Evolutionary conservation across 1,140 invertebrate species (phyloP), one percentile per base, ranked within the genome.

Genomic region (Ceratina japonica): DNA sequence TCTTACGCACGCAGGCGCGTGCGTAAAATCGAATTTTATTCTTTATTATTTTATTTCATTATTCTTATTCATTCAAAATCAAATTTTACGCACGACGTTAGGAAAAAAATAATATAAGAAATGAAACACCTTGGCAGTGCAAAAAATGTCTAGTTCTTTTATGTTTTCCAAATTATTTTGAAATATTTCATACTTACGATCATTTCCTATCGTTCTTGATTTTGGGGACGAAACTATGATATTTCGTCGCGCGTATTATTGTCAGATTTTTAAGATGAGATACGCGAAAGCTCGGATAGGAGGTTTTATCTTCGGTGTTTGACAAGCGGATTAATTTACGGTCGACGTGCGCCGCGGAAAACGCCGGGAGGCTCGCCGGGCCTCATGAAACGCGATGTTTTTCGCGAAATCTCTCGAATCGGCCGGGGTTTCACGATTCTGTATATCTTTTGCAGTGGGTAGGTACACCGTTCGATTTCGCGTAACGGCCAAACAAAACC

Each of bases 371-470:
- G 65, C 78, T 73, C 71, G 78, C 24, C 74, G 63, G 54, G 52
- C 63, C 18, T 44, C 37, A 12, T 71, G 79, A 82, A 83, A 82
- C 59, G 65, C 75, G 79, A 83, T 44, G 69, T 75, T 83, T 83
- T 83, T 83, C 69, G 76, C 66, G 64, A 82, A 83, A 83, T 82
- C 24, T 37, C 15, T 58, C 59, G 54, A 44, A 44, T 37, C 68
- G 37, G 51, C 24, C 80, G 58, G 18, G 58, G 58, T 18, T 22
- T 22, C 37, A 24, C 27, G 71, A 63, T 74, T 74, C 59, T 12
- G 71, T 31, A 74, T 74, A 74, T 74, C 59, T 74, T 74, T 54
- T 20, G 15, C 59, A 27, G 49, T 44, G n/a, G 24, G 12, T n/a
- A 31, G 16, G 59, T 44, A 44, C 10, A 52, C 24, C 5, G 44